Conservation (phyloP, 2,113 vertebrate species). For the Colaptes auratus region DNA sequence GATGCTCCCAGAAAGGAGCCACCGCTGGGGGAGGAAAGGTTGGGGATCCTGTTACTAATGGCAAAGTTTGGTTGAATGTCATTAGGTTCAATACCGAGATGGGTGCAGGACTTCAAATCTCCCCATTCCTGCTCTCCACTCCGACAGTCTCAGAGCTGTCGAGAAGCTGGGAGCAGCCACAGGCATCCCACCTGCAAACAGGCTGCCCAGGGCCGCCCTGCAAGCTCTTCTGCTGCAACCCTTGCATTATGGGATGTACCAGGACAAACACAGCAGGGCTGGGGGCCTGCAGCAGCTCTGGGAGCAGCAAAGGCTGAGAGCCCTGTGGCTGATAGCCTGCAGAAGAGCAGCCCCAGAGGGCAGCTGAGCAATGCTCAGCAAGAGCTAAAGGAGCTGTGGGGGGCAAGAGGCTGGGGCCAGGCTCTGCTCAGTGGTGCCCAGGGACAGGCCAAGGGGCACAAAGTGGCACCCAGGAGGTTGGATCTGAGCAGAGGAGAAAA, state of each 20-base stretch:
- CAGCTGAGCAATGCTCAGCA: too few species aligned
- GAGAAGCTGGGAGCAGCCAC: background rate
- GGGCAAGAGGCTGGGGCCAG: too few species aligned
- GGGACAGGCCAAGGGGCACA: too few species aligned
- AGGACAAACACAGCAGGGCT: background rate
- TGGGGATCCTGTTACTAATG: background rate
- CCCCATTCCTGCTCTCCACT: background rate
- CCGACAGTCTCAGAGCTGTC: background rate
- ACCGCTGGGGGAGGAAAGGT: background rate
- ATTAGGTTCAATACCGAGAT: background rate
- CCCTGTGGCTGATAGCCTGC: too few species aligned
- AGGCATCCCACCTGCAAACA: accelerated
- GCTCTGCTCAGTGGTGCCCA: too few species aligned
- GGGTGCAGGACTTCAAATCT: background rate
- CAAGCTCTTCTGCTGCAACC: background rate
- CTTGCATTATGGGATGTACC: background rate
- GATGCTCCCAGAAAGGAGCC: background rate
- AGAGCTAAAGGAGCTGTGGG: too few species aligned
- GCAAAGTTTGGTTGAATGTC: background rate
- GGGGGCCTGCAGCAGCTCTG: too few species aligned
- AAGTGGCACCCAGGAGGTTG: too few species aligned
- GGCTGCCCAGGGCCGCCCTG: background rate
- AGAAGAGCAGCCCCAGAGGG: too few species aligned
- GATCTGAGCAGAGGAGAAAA: too few species aligned
- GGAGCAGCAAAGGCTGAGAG: too few species aligned